phyloP scores from a whole-genome alignment of 2,888 invertebrate species.

The Folsomia manolachei region DNA sequence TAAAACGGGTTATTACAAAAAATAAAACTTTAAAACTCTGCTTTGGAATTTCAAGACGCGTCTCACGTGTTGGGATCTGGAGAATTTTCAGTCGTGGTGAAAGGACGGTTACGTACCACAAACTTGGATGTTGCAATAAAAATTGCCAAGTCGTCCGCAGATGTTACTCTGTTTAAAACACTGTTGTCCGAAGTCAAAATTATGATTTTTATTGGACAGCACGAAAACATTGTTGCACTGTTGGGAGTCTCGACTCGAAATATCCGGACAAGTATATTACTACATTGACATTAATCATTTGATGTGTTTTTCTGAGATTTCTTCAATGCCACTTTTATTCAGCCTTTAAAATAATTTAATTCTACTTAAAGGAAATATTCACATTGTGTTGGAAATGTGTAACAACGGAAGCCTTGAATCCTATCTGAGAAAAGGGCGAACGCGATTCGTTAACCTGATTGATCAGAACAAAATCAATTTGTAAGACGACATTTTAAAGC shows the following conservation, averaged over 20 bases:
- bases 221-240: constrained; percentile 25
- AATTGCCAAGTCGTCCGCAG: constrained; percentile 27
- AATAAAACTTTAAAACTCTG: constrained; percentile 2
- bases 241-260: constrained; percentile 26
- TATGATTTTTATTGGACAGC: constrained; percentile 31
- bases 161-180: constrained; percentile 30
- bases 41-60: constrained; percentile 14
- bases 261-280: constrained; percentile 25
- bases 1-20: not conserved
- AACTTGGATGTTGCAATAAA: constrained; percentile 25
- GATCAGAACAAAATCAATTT: constrained; percentile 23
- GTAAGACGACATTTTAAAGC: constrained; percentile 18
- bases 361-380: constrained; percentile 21
- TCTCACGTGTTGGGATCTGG: constrained; percentile 27
- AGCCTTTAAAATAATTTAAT: not conserved
- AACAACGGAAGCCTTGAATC: constrained; percentile 25
- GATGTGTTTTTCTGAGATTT: too few relatives aligned
- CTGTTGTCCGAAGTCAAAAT: constrained; percentile 34
- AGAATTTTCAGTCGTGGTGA: constrained; percentile 29
- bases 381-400: constrained; percentile 34
- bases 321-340: not conserved
- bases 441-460: constrained; percentile 17
- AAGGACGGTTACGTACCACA: constrained; percentile 19
- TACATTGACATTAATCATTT: not conserved
- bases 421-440: constrained; percentile 18